Evolutionary conservation across 2,888 invertebrate species (phyloP).

Genomic region (Nebria salina): DNA sequence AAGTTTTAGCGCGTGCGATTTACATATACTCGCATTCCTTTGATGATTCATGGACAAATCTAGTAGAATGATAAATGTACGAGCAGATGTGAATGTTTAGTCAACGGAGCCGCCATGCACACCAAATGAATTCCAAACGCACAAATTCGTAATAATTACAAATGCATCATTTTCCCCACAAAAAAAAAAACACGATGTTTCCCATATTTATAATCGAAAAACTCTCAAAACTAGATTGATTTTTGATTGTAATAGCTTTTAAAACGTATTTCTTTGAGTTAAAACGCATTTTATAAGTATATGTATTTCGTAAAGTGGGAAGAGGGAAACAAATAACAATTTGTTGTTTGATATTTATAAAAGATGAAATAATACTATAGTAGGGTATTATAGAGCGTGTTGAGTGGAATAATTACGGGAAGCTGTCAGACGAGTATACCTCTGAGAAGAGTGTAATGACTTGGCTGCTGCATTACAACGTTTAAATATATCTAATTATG

Average conservation of each 20-base stretch:
- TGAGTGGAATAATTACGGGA: not conserved
- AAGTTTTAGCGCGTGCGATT: conserved; percentile 11
- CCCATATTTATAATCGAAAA: too few relatives aligned
- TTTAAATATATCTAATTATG: conserved; percentile 1
- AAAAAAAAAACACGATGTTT: too few relatives aligned
- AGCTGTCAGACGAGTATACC: not conserved
- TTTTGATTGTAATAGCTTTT: too few relatives aligned
- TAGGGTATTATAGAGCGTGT: not conserved
- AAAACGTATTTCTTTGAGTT: too few relatives aligned
- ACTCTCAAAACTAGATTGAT: too few relatives aligned
- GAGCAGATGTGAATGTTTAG: conserved; percentile 25
- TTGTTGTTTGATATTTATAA: not conserved
- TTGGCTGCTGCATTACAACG: not conserved
- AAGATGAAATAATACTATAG: not conserved
- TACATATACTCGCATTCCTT: conserved; percentile 12
- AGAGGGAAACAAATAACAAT: too few relatives aligned
- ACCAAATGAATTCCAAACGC: not conserved
- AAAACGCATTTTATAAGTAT: too few relatives aligned
- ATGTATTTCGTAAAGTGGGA: too few relatives aligned
- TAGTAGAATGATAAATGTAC: conserved; percentile 26
- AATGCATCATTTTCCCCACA: too few relatives aligned
- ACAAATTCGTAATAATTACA: not conserved
- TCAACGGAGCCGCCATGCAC: not conserved
- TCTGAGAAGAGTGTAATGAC: not conserved
- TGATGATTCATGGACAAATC: conserved; percentile 33